Evolutionary conservation across 2,888 invertebrate species (phyloP).

Genomic region (Coelopa pilipes): DNA sequence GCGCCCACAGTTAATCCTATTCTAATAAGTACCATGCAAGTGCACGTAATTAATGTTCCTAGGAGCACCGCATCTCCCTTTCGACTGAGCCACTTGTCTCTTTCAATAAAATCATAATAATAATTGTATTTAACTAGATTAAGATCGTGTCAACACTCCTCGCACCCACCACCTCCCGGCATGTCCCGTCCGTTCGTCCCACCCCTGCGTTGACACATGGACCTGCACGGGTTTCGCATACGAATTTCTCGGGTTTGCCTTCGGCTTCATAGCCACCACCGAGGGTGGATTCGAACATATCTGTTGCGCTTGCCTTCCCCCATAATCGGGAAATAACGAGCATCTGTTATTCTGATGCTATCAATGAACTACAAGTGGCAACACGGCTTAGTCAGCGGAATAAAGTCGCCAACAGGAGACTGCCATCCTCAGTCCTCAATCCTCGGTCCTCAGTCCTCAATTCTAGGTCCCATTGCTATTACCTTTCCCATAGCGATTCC

Average conservation of each 20-base stretch:
- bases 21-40: too few species aligned
- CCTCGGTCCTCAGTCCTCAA: too few species aligned
- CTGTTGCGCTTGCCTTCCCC: conserved; percentile 10
- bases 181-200: too few species aligned
- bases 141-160: conserved; percentile 2
- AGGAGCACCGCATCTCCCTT: not conserved
- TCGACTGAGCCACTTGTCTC: conserved; percentile 37
- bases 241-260: not conserved
- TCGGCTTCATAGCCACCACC: not conserved
- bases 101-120: conserved; percentile 43
- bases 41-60: too few species aligned
- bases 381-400: conserved; percentile 3
- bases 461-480: too few species aligned
- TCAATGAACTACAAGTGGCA: conserved; percentile 27
- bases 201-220: not conserved
- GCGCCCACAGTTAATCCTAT: too few species aligned
- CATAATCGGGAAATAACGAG: conserved; percentile 28
- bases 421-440: too few species aligned
- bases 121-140: conserved; percentile 38
- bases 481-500: too few species aligned
- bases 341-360: conserved; percentile 34
- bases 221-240: not conserved
- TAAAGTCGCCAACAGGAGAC: too few species aligned
- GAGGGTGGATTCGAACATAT: conserved; percentile 7
- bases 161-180: not conserved